These are phyloP conservation scores for Byasa hedistus DNA, from an alignment of 2,888 invertebrate genomes.

Conservation along the genomic window DNA sequence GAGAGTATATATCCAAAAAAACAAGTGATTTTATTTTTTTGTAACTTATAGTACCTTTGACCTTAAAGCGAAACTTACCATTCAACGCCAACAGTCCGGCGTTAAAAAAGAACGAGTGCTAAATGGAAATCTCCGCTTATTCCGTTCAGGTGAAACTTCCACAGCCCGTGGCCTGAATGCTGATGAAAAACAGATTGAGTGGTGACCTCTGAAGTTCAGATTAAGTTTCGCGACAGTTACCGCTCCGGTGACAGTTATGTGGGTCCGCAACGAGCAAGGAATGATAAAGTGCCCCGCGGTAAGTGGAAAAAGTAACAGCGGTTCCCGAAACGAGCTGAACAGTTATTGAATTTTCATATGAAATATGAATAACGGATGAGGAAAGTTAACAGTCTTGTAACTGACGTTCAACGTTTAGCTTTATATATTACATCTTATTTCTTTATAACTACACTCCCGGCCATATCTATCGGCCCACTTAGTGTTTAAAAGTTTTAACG, in stretches of 20 bases:
- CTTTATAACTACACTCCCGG: too few species aligned
- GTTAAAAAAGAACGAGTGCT: too few species aligned
- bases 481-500: too few species aligned
- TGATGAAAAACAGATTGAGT: constrained; percentile 5
- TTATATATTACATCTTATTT: too few species aligned
- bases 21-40: too few species aligned
- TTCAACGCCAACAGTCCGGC: too few species aligned
- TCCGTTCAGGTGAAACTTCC: neutral
- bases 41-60: too few species aligned
- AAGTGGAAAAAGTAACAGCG: constrained; percentile 1
- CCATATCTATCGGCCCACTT: too few species aligned
- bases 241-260: constrained; percentile 11
- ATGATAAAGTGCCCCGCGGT: constrained; percentile 2
- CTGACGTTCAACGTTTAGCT: too few species aligned
- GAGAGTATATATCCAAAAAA: too few species aligned
- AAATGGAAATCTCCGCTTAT: neutral
- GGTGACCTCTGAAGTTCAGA: constrained; percentile 17
- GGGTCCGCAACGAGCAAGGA: constrained; percentile 5
- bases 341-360: neutral
- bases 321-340: neutral
- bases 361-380: constrained; percentile 5
- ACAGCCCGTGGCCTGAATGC: constrained; percentile 2
- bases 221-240: constrained; percentile 22
- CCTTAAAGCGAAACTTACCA: too few species aligned
- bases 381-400: too few species aligned